Evolutionary conservation across 2,113 vertebrate genomes (phyloP).

Genomic region (Elachura formosa): DNA sequence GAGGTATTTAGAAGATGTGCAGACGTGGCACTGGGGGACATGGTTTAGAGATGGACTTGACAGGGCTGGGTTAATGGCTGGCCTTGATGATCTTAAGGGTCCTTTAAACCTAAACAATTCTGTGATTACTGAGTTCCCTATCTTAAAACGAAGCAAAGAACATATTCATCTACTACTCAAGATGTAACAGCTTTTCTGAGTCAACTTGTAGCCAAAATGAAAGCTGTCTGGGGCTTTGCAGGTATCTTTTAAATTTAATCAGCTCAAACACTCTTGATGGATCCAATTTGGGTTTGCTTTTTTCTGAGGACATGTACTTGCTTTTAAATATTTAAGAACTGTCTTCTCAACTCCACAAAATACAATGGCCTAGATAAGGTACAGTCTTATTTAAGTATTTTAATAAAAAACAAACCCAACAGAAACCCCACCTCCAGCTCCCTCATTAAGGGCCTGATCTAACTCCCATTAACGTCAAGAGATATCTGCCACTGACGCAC

Average conservation of each 20-base stretch:
- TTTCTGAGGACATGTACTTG: background rate
- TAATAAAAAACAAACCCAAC: background rate
- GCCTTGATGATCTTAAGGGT: background rate
- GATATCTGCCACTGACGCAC: slow-evolving; percentile 36
- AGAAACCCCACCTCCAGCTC: background rate
- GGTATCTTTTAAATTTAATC: background rate
- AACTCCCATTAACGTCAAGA: slow-evolving; percentile 41
- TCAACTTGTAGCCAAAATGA: background rate
- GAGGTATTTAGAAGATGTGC: background rate
- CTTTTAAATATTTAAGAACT: background rate
- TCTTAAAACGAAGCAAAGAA: background rate
- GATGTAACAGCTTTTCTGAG: background rate
- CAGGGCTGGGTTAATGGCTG: background rate
- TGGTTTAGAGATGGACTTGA: background rate
- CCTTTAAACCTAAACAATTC: background rate
- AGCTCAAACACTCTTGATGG: background rate
- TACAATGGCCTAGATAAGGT: background rate
- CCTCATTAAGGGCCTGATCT: slow-evolving; percentile 1
- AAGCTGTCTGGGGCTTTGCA: background rate
- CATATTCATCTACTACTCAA: background rate
- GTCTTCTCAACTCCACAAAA: background rate
- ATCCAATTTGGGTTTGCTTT: background rate
- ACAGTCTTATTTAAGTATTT: background rate
- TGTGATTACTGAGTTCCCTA: background rate
- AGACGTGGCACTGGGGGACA: background rate